Conservation (phyloP, 2,797 vertebrate species). For the Chaunax sp. region DNA sequence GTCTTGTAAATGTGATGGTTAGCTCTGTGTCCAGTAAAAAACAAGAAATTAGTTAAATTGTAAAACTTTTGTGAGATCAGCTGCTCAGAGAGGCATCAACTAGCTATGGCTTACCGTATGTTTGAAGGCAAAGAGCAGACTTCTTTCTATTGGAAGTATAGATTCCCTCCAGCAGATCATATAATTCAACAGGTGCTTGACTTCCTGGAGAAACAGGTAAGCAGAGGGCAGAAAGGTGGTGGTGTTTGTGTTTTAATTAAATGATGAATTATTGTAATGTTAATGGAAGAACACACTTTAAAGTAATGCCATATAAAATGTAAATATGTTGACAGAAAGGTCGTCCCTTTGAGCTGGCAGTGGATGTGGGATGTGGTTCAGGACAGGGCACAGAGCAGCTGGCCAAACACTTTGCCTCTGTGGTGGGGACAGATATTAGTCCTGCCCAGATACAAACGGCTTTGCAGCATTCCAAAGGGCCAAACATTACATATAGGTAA, state of each 20-base stretch:
- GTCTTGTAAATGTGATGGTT: too few species aligned
- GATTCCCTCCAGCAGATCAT: slow-evolving; percentile 79
- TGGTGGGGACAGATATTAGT: slow-evolving; percentile 88
- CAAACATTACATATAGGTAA: slow-evolving; percentile 81
- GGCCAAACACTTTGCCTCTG: slow-evolving; percentile 80
- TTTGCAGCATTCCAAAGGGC: slow-evolving; percentile 29
- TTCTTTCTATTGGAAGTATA: slow-evolving; percentile 81
- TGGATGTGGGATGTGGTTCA: slow-evolving; percentile 86
- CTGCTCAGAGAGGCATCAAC: not conserved
- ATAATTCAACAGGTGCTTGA: slow-evolving; percentile 76
- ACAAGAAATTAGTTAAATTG: too few species aligned
- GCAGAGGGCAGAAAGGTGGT: slow-evolving; percentile 12
- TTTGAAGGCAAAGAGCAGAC: slow-evolving; percentile 84
- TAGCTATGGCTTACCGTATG: slow-evolving; percentile 79
- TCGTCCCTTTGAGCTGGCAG: slow-evolving; percentile 69
- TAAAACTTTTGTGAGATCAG: too few species aligned
- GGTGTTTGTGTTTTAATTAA: not conserved
- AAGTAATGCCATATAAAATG: not conserved
- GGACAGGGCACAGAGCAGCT: slow-evolving; percentile 82
- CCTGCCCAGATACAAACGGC: slow-evolving; percentile 86
- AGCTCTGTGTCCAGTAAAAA: too few species aligned
- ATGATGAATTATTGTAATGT: not conserved
- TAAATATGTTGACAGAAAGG: slow-evolving; percentile 51
- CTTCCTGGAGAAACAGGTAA: slow-evolving; percentile 82
- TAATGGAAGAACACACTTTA: not conserved